Percentiles rank a stretch among this genome's conserved stretches.
These are phyloP conservation scores for Poeciliopsis turneri DNA, from an alignment of 2,797 vertebrate species.

Conservation along the genomic window DNA sequence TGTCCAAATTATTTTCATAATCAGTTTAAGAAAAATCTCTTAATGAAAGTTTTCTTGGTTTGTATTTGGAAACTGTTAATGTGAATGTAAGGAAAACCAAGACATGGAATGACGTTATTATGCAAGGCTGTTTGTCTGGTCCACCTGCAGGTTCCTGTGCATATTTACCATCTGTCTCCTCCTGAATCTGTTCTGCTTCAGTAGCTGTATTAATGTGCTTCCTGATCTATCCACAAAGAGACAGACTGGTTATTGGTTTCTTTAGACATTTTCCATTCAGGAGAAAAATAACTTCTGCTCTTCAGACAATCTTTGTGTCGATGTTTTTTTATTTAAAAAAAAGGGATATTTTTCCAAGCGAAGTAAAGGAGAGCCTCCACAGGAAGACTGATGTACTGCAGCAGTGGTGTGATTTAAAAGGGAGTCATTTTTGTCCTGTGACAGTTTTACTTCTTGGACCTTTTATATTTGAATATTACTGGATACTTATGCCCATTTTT, in stretches of 20 bases:
- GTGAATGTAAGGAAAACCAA: neutral
- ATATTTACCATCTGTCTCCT: constrained; percentile 50
- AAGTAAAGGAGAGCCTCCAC: constrained; percentile 39
- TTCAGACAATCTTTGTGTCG: constrained; percentile 73
- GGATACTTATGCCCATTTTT: constrained; percentile 14
- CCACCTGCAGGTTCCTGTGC: neutral
- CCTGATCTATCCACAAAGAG: constrained; percentile 40
- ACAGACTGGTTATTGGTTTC: constrained; percentile 62
- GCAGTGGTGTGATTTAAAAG: constrained; percentile 19
- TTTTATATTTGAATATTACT: constrained; percentile 25
- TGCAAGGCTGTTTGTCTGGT: neutral
- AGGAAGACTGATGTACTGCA: constrained; percentile 28
- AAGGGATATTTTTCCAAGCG: constrained; percentile 29
- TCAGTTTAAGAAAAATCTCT: neutral
- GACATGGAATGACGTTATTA: neutral
- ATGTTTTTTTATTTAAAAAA: constrained; percentile 29
- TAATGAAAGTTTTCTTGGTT: neutral
- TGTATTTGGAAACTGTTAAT: neutral
- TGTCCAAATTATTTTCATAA: neutral
- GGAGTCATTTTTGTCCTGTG: constrained; percentile 25
- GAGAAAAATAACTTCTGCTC: constrained; percentile 65
- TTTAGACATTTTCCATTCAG: constrained; percentile 66
- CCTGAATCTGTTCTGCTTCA: constrained; percentile 56
- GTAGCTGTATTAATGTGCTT: constrained; percentile 51
- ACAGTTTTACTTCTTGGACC: constrained; percentile 30